Base-by-base conservation (phyloP, 2,797 vertebrate species). In the Arnoldichthys spilopterus region DNA sequence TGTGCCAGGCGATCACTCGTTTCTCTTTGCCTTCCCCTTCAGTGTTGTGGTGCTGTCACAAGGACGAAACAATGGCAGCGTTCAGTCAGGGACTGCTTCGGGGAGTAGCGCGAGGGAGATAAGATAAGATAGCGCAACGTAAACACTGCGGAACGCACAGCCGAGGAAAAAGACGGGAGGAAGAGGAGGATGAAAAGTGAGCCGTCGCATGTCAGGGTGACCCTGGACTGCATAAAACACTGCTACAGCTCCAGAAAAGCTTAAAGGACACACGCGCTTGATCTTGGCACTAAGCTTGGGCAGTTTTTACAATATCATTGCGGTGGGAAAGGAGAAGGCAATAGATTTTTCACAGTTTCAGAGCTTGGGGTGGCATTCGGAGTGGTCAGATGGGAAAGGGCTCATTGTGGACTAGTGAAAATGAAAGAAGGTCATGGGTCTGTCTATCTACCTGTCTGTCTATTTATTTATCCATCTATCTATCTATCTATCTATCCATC, bases 31-130 rank as follows among this genome's bases (percentile, higher is more conserved):
- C 45, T 53, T 53, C 37, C 22, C 70, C 72, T 72, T 80, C 62
- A 43, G 71, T 80, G 87, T 91, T 85, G 86, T 88, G 85, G 87
- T 88, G 89, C 82, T 85, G 66, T 85, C 3, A 72, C 90, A 90
- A 93, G 92, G 92, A 92, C 91, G 84, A 92, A 91, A 89, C 89
- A 90, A 92, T 90, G 90, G 91, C 88, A 90, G 51, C 82, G 88
- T 87, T 93, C 90, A 91, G 91, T 89, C 88, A 30, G 70, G 88
- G 88, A 91, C 89, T 87, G 91, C 91, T 93, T 92, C 86, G 80
- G 91, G 91, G 90, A 92, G 89, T 87, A 86, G 90, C 88, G 88
- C 85, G 85, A 88, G 90, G 88, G 90, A 90, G 91, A 92, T 92
- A 90, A 87, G 91, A 91, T 90, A 91, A 92, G 92, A 93, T 92